Base-by-base conservation (phyloP, 2,888 invertebrate species). In the Unio pictorum region DNA sequence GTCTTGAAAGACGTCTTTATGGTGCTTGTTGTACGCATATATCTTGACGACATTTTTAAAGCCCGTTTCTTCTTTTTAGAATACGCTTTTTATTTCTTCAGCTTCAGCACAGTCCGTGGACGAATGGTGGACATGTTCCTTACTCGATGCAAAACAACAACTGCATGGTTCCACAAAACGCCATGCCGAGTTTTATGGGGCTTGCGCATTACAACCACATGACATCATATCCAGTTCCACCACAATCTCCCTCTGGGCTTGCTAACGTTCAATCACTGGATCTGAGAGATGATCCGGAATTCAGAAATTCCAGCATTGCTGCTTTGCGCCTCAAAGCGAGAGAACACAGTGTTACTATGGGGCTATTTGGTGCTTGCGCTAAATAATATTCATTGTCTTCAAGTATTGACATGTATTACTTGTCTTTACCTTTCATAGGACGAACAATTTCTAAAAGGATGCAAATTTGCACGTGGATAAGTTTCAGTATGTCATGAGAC, bases 291-390 rank as follows among this genome's bases (percentile, higher is more conserved):
- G 81, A 83, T 66, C 80, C 85, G 26, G 87, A 87, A 66, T 73
- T 87, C 56, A 79, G 88, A 61, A 85, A 83, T 64, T 82, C 87
- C 20, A 88, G 88, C 73, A 88, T 89, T 63, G 88, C 88, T 18
- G 80, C 87, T 8, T 74, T 89, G 23, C 68, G 89, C 69, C 79
- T 88, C 58, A 89, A 88, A 75, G 89, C 89, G 1, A 79, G 86
- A 61, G 88, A 89, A 82, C 89, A 89, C 74, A 84, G 82, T 65
- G 86, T 84, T 28, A 81, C 85, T 20, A 81, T 86, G 78, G 87
- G 86, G 54, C 74, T 86, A 62, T 80, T 86, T 64, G 81, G 84
- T 73, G 82, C 84, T n/a, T 84, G 84, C 60, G 79, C 80, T 26
- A 83, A 84, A 73, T 82, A 75, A 76, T 15, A 45, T 45, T 45